Base-by-base conservation (phyloP, 2,113 vertebrate species). In the Brachypteracias leptosomus region DNA sequence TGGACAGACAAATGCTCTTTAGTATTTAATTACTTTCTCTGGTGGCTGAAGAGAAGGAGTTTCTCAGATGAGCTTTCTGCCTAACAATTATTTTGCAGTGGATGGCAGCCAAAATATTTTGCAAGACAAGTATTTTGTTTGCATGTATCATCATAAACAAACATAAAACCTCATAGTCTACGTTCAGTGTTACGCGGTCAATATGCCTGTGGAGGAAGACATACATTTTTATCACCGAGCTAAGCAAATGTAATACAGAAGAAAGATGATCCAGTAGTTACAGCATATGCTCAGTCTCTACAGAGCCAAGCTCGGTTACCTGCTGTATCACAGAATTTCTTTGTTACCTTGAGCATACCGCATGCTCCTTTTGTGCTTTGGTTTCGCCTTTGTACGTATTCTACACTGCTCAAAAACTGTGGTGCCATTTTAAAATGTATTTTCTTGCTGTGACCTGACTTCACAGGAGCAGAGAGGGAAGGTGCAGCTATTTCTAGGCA, bases 81-180 rank as follows among this genome's bases (percentile, higher is more conserved):
- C 68, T 92, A 57, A 90, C 20, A 9, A 93, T 92, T 95, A 90
- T 74, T 94, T 77, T 57, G 79, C 5, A 2, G 47, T 96, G 95
- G 90, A 93, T 52, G 44, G n/a, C 88, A 76, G 92, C 90, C 93
- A 93, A 94, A 93, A 84, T 94, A 89, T 88, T 97, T 96, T 94
- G 89, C 89, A 89, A 95, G 88, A 75, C 90, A 84, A 73, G 93
- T 95, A 96, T 96, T 95, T 93, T 92, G 93, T 94, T 96, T 96
- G 79, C 54, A 21, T 86, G 49, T 77, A 88, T 84, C 72, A 33
- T 72, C 85, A 58, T 90, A 92, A 95, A 97, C 89, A 97, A 95
- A 90, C 90, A 68, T 65, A 71, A 96, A 95, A 65, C 91, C 88
- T 88, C 82, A 72, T 61, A 35, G 66, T 84, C 95, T 90, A 70